Percentiles rank a stretch among this genome's conserved stretches.
phyloP scores from a whole-genome alignment of 2,888 invertebrate genomes.

The Epiblema foenella region DNA sequence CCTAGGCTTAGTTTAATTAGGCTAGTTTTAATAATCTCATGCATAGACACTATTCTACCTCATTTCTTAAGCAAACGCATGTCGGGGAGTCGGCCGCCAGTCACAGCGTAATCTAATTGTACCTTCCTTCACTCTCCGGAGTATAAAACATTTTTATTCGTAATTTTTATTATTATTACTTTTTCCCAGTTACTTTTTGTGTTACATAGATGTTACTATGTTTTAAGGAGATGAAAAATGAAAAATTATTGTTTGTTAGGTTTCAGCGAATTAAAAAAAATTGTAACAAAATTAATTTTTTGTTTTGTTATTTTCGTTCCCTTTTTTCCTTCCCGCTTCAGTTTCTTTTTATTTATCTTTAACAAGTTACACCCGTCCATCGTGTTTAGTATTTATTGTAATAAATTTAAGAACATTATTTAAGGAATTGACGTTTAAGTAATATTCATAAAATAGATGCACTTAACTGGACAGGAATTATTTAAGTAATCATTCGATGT shows the following conservation, averaged over 20 bases:
- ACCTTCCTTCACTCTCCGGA: constrained; percentile 83
- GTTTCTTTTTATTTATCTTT: constrained; percentile 62
- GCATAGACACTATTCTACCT: constrained; percentile 69
- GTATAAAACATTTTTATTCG: constrained; percentile 78
- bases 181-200: constrained; percentile 83
- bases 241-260: constrained; percentile 85
- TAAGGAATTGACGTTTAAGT: constrained; percentile 73
- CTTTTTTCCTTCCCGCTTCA: constrained; percentile 55
- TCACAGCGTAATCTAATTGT: constrained; percentile 79
- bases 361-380: constrained; percentile 85
- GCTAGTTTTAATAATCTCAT: constrained; percentile 81
- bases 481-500: constrained; percentile 74
- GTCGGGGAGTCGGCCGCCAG: constrained; percentile 72
- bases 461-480: constrained; percentile 74
- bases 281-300: constrained; percentile 81
- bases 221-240: constrained; percentile 82
- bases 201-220: constrained; percentile 86
- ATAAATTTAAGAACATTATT: constrained; percentile 76
- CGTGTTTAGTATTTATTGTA: constrained; percentile 81
- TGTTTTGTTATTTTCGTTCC: constrained; percentile 71
- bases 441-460: constrained; percentile 75
- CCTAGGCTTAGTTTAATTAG: constrained; percentile 77
- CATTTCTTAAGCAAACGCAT: constrained; percentile 62
- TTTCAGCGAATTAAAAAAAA: constrained; percentile 85
- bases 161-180: constrained; percentile 77